Evolutionary conservation across 2,888 invertebrate genomes (phyloP), one percentile per base, ranked within the genome.

Genomic region (Rhyacophila evoluta): DNA sequence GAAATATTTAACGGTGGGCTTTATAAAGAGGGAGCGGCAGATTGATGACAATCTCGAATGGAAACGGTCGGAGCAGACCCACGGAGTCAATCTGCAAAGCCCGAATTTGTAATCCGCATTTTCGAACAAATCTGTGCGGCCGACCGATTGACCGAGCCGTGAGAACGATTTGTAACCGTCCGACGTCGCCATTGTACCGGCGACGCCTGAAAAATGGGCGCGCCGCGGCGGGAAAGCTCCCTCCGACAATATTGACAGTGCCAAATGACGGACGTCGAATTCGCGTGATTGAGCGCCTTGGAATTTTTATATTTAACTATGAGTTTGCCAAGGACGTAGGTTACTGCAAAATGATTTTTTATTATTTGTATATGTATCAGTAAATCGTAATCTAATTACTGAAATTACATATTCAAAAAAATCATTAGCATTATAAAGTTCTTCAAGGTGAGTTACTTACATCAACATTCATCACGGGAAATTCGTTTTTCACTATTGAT

Each of bases 131-230:
- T 72, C 29, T 19, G 69, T 72, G 39, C 72, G 72, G 55, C 55
- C 72, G 72, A 68, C 72, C 81, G 75, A 79, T 81, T 79, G 81
- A 74, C 79, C 72, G 79, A 73, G 68, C 41, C 70, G 79, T 55
- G 38, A 33, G 55, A 19, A 68, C 79, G 70, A 79, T 79, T 79
- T 79, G 79, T 81, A 69, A 74, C 73, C 76, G 76, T 81, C 76
- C 55, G 69, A 19, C 25, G 69, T 55, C 55, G 72, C 79, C 72
- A 79, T 79, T 81, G 81, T 81, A 67, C 67, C 36, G 71, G 70
- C 72, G 79, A 37, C 75, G 73, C 25, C 70, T 75, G 78, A 76
- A 79, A 79, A 79, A 81, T 81, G 75, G 78, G 36, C 74, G 71
- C 39, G 29, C 74, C 55, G 29, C 67, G 74, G 39, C 33, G 79